Evolutionary conservation across 2,797 vertebrate species (phyloP).

Genomic region (Melanotaenia parkinsoni): DNA sequence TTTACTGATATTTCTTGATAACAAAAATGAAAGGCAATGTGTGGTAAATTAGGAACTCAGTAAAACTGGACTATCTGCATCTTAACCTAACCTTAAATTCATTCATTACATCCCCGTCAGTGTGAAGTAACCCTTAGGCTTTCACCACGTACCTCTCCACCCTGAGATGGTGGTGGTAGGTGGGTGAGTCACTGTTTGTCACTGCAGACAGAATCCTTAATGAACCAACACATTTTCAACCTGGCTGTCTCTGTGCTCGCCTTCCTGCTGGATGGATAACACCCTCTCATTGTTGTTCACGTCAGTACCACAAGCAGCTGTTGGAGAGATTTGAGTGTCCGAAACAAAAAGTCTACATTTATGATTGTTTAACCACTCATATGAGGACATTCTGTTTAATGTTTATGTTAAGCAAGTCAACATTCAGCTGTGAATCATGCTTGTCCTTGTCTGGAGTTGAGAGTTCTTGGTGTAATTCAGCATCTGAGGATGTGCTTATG

Average conservation of each 20-base stretch:
- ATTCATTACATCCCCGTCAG: slow-evolving; percentile 12
- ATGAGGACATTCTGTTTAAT: background rate
- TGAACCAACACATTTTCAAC: slow-evolving; percentile 37
- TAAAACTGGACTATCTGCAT: slow-evolving; percentile 16
- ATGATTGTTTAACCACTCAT: background rate
- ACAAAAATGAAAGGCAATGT: background rate
- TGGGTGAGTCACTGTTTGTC: slow-evolving; percentile 62
- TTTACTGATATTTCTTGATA: background rate
- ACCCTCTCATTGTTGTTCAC: background rate
- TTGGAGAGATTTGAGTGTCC: slow-evolving; percentile 9
- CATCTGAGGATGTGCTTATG: slow-evolving; percentile 39
- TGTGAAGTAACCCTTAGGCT: slow-evolving; percentile 28
- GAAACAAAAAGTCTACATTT: background rate
- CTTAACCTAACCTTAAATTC: slow-evolving; percentile 5
- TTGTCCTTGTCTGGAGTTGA: slow-evolving; percentile 21
- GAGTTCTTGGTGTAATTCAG: slow-evolving; percentile 23
- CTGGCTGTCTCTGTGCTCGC: background rate
- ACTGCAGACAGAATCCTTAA: slow-evolving; percentile 62
- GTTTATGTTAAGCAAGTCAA: slow-evolving; percentile 10
- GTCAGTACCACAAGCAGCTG: background rate
- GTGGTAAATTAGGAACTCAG: slow-evolving; percentile 38
- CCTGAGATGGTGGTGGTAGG: slow-evolving; percentile 13
- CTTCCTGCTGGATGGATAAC: slow-evolving; percentile 13
- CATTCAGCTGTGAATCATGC: slow-evolving; percentile 34
- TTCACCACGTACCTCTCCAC: slow-evolving; percentile 41